Base-by-base conservation (phyloP, 2,113 vertebrate species). In the Plectropomus leopardus region DNA sequence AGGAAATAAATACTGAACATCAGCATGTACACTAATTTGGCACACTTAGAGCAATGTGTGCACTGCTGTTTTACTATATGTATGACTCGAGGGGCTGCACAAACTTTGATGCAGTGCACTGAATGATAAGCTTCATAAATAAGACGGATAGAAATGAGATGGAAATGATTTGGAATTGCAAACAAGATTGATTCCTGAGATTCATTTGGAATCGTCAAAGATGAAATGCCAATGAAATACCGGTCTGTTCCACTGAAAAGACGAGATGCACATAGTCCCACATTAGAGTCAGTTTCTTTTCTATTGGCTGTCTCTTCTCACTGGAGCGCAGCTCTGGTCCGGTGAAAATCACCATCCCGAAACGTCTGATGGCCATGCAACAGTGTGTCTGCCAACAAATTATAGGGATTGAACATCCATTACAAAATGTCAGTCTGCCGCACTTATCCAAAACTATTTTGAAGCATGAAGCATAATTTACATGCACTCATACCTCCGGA, bases 341-440 rank as follows among this genome's bases (percentile, higher is more conserved):
- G 21, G 54, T 55, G 55, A 58, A 82, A 73, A 67, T 84, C 66
- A 28, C 34, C 13, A 9, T 58, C 54, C 58, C 26, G n/a, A 69
- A 61, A 58, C 16, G 3, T 3, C 59, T 74, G 32, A 40, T 8
- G 28, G 36, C 53, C 48, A 34, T 10, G 44, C 51, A 68, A 44
- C 54, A 44, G 42, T 26, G 66, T 48, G 63, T 73, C 58, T 58
- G 42, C 69, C 58, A 69, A 60, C 59, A 79, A 73, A 83, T 83
- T 68, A 85, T 7, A 60, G 70, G 23, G n/a, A 51, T 48, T 72
- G 47, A 80, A 72, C 51, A 28, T 54, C 59, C 48, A 65, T 83
- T 83, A 79, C 60, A 73, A 78, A 65, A 54, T 44, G 79, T 32
- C 79, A 72, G 45, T 85, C 76, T 58, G 13, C 40, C 24, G 36